A percentile compares a stretch with the other conserved stretches of the same genome.
These are phyloP conservation scores for Microctonus aethiopoides DNA, from an alignment of 2,888 invertebrate species.

Conservation along the genomic window DNA sequence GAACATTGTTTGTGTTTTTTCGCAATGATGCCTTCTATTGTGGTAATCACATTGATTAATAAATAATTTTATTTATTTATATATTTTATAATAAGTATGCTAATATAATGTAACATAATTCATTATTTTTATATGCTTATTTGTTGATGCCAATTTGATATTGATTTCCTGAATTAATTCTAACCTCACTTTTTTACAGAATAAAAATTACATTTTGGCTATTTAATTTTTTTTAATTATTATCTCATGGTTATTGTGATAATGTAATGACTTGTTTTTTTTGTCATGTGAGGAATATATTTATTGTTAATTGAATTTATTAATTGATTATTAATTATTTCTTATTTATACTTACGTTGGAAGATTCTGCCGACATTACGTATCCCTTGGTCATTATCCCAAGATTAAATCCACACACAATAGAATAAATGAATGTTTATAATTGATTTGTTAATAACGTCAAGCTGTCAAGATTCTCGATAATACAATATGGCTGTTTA, in stretches of 20 bases:
- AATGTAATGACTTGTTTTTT: no score
- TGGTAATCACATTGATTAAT: slow-evolving; percentile 42
- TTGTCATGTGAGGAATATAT: no score
- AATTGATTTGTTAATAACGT: not conserved
- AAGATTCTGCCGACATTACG: not conserved
- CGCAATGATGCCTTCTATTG: slow-evolving; percentile 45
- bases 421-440: not conserved
- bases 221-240: not conserved
- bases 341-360: slow-evolving; percentile 1
- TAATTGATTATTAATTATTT: not conserved
- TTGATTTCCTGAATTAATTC: slow-evolving; percentile 21
- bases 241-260: no score
- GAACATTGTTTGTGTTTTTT: slow-evolving; percentile 43
- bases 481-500: not conserved
- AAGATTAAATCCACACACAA: not conserved
- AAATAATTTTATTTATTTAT: slow-evolving; percentile 14
- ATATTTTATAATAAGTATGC: no score
- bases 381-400: not conserved
- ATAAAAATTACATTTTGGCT: no score
- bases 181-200: slow-evolving; percentile 2
- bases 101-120: no score
- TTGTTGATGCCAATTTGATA: not conserved
- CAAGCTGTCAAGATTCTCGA: not conserved
- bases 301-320: not conserved
- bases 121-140: no score